Conservation (phyloP, 2,888 invertebrate species). For the Minunthozetes semirufus region DNA sequence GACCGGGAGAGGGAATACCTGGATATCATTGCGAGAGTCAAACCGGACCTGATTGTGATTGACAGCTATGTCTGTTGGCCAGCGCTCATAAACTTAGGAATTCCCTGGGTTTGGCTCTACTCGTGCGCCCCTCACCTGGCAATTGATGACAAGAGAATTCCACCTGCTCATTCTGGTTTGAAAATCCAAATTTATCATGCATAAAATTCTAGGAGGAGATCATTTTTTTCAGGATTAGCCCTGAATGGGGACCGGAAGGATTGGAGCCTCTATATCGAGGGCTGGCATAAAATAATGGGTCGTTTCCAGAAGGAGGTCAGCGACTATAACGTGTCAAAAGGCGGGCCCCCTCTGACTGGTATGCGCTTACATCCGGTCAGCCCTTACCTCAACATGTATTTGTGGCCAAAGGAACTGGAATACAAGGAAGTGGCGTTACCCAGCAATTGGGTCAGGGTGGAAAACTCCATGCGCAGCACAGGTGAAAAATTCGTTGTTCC, state of each 20-base stretch:
- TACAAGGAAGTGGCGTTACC: background rate
- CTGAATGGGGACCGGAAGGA: background rate
- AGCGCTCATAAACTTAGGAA: background rate
- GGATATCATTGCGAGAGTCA: background rate
- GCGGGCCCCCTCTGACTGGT: background rate
- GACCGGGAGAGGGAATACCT: background rate
- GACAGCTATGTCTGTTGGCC: conserved; percentile 19
- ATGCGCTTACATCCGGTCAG: background rate
- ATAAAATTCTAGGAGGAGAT: no score
- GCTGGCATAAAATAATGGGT: background rate
- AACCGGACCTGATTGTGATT: conserved; percentile 28
- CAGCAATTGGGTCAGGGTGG: background rate
- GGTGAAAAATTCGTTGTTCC: conserved; percentile 15
- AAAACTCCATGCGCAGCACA: conserved; percentile 7
- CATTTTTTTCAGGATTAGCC: no score
- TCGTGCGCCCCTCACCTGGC: background rate
- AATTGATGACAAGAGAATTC: background rate
- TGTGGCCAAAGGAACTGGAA: conserved; percentile 33
- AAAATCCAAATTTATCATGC: no score
- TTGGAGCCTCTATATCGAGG: background rate
- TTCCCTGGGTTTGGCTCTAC: conserved; percentile 15
- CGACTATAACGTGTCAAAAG: background rate
- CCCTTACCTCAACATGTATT: conserved; percentile 29
- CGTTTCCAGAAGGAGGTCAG: background rate
- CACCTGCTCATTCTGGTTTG: background rate